Evolutionary conservation across 2,888 invertebrate genomes (phyloP), one percentile per base, ranked within the genome.

Genomic region (Scaptomyza flava): DNA sequence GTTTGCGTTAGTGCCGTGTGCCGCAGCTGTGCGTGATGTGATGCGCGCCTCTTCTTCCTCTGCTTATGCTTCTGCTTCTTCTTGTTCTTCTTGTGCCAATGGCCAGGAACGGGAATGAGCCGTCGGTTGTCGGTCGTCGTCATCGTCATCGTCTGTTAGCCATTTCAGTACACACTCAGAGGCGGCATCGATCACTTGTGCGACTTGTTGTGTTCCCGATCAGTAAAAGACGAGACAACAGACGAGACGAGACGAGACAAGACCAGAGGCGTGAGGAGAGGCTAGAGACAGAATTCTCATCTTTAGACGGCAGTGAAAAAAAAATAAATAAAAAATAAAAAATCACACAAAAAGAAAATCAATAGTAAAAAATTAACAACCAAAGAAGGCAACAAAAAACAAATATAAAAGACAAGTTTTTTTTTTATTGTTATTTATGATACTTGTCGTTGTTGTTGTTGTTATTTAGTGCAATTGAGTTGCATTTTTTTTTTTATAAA

Each of bases 131-230:
- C 57, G 43, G 64, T 38, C 51, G 48, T 14, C 46, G 43, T 20
- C 46, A n/a, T 36, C 54, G 48, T 72, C 65, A 54, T 46, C 53
- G 67, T 54, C 64, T 60, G 53, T 47, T 75, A 58, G 78, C 79
- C 71, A 67, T 72, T 74, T 90, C 87, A 90, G 90, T 90, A 89
- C 84, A 90, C 86, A 90, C 89, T 90, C 89, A 90, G 89, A 89
- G 90, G 87, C 89, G 89, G 90, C 89, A 83, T 88, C 89, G 90
- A 89, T 88, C 90, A 89, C 89, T 90, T 87, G 90, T 89, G 77
- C 81, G 83, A 78, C 83, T 76, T 81, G 79, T 76, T 81, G 79
- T 76, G 79, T 65, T 79, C 80, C 71, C 82, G 79, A 78, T 61
- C 68, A 72, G 20, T 57, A 34, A 56, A 54, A 58, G 33, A 59